Evolutionary conservation across 1,140 invertebrate genomes (phyloP).

Genomic region (Brachionus rotundiformis): DNA sequence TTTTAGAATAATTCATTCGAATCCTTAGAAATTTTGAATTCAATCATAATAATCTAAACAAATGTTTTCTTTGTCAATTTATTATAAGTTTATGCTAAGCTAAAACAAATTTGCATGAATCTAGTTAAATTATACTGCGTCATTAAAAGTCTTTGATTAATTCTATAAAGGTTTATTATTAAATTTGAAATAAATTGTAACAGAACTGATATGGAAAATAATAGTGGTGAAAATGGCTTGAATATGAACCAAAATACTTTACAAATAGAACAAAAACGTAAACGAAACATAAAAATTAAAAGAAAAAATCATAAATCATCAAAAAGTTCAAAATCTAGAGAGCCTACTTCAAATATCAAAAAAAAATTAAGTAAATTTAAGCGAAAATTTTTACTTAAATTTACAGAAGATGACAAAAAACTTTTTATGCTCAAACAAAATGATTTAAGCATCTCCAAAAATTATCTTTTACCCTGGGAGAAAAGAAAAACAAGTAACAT

Average conservation of each 20-base stretch:
- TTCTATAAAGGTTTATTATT: no score
- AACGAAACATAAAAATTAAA: background rate
- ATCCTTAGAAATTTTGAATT: no score
- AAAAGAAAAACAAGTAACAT: constrained; percentile 35
- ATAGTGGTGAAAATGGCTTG: background rate
- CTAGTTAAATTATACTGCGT: no score
- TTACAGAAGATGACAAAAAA: background rate
- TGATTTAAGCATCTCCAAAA: background rate
- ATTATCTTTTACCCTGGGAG: constrained; percentile 22
- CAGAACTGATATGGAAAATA: background rate
- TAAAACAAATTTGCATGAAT: no score
- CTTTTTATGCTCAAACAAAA: background rate
- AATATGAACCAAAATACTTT: no score
- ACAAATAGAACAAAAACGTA: no score
- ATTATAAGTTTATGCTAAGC: no score
- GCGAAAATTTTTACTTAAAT: background rate
- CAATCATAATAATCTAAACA: no score
- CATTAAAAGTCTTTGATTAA: no score
- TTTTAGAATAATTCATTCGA: no score
- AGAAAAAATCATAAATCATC: background rate
- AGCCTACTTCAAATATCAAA: background rate
- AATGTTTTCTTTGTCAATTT: no score
- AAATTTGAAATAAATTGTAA: background rate
- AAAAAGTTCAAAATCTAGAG: background rate
- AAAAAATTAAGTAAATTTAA: background rate